These are phyloP conservation scores for pig (Sus scrofa) DNA, from an alignment of 2,113 vertebrate genomes.

Conservation along the genomic window DNA sequence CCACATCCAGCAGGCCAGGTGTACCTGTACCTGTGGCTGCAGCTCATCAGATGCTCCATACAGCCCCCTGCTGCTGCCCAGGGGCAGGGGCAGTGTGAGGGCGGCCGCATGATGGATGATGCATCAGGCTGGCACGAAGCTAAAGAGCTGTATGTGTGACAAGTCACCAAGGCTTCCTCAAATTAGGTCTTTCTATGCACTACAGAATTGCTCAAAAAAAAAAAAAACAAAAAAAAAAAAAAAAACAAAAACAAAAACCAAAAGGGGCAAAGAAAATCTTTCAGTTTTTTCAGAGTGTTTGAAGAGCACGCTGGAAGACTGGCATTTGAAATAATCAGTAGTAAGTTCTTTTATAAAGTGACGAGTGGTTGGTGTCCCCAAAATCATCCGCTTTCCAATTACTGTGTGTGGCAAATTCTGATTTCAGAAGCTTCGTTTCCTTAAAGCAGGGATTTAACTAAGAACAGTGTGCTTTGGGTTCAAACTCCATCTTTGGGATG, in stretches of 20 bases:
- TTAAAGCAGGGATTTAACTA: neutral
- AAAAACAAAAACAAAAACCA: no score
- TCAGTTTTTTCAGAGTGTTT: neutral
- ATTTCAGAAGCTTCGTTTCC: neutral
- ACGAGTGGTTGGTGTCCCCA: neutral
- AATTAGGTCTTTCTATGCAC: neutral
- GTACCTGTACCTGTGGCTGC: neutral
- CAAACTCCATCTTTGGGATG: neutral
- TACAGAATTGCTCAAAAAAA: neutral
- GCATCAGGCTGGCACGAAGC: neutral
- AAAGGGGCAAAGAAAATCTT: neutral
- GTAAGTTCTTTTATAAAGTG: neutral
- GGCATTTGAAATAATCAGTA: neutral
- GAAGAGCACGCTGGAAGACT: neutral
- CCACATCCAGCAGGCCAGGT: neutral
- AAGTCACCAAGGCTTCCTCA: neutral
- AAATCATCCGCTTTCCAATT: neutral
- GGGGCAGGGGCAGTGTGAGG: neutral
- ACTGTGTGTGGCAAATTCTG: neutral
- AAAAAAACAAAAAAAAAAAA: no score
- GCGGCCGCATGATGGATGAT: fast-evolving
- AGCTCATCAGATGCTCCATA: neutral
- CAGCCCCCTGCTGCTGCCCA: neutral
- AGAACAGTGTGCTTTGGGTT: neutral
- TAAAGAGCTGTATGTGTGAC: neutral